Conservation (phyloP, 2,888 invertebrate species). For the Eristalinus aeneus region DNA sequence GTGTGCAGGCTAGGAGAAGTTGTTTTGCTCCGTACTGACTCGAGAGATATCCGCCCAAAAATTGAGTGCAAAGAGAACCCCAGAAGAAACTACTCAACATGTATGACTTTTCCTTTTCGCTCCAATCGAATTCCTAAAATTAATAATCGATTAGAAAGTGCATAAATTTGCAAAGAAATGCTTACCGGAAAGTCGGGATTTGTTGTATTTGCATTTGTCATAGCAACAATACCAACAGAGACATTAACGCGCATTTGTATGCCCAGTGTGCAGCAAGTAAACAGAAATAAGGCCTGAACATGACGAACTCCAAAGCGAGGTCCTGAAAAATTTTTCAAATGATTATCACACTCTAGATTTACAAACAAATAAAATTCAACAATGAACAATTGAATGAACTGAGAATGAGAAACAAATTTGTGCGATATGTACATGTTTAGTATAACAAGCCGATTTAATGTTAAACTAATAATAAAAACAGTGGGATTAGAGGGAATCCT, state of each 20-base stretch:
- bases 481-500: too few species aligned
- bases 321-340: conserved; percentile 40
- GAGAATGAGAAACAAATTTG: too few species aligned
- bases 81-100: conserved; percentile 84
- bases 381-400: too few species aligned
- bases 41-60: conserved; percentile 85
- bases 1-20: conserved; percentile 82
- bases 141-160: neutral
- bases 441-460: too few species aligned
- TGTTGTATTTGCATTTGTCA: conserved; percentile 82
- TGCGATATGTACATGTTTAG: too few species aligned
- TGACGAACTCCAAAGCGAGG: conserved; percentile 83
- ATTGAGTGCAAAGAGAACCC: conserved; percentile 83
- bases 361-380: neutral
- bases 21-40: conserved; percentile 86
- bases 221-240: conserved; percentile 87
- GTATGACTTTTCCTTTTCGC: conserved; percentile 81
- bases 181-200: conserved; percentile 81
- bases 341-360: neutral
- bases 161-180: neutral
- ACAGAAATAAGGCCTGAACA: conserved; percentile 81
- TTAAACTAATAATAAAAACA: too few species aligned
- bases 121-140: conserved; percentile 81
- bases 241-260: conserved; percentile 85
- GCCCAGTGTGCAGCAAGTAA: conserved; percentile 82